A percentile compares a stretch with the other conserved stretches of the same genome.
phyloP scores from a whole-genome alignment of 2,888 invertebrate genomes.

The Nomada ruficornis region DNA sequence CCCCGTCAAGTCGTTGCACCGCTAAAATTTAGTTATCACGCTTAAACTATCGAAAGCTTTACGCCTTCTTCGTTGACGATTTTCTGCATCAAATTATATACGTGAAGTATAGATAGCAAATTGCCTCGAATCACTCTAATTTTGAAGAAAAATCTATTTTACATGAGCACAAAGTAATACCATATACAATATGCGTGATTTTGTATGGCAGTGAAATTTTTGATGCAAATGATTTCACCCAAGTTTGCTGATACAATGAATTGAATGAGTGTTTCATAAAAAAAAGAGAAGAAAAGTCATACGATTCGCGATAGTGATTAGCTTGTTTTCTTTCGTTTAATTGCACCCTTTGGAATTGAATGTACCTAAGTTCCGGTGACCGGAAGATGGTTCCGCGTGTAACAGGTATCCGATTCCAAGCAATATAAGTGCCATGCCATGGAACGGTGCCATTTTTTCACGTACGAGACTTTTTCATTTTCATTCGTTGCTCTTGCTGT shows the following conservation, averaged over 20 bases:
- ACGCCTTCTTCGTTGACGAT: not conserved
- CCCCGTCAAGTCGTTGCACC: slow-evolving; percentile 53
- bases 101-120: no score
- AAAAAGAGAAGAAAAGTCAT: no score
- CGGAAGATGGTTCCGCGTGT: slow-evolving; percentile 75
- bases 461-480: slow-evolving; percentile 48
- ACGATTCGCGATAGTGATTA: no score
- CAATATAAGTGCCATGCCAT: slow-evolving; percentile 75
- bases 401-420: slow-evolving; percentile 79
- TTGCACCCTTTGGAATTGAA: slow-evolving; percentile 16
- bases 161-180: no score
- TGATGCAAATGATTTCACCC: no score
- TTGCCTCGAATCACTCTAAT: no score
- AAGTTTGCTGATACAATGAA: no score
- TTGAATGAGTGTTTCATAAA: no score
- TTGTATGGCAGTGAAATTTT: no score
- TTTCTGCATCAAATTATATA: not conserved
- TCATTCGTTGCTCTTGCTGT: slow-evolving; percentile 9
- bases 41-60: slow-evolving; percentile 18
- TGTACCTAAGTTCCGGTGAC: slow-evolving; percentile 69
- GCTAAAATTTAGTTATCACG: slow-evolving; percentile 53
- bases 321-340: not conserved
- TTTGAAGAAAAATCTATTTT: no score
- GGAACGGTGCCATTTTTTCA: slow-evolving; percentile 75
- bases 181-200: no score